These are phyloP conservation scores for Nesogale talazaci DNA, from an alignment of 2,113 vertebrate species.

Conservation along the genomic window DNA sequence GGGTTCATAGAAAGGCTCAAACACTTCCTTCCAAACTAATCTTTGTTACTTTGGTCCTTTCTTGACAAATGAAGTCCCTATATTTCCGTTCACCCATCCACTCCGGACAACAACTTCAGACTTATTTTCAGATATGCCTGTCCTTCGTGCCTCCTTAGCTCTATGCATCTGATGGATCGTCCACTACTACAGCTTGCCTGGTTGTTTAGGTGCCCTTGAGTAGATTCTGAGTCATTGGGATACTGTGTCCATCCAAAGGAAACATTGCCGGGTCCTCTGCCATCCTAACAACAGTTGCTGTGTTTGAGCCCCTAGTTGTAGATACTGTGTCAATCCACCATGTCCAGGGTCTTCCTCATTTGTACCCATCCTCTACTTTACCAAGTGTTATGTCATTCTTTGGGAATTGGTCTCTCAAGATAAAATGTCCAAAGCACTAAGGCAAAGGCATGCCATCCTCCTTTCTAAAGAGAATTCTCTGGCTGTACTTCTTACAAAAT, in stretches of 20 bases:
- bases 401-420: too few relatives aligned
- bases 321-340: neutral
- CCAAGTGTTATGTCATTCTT: neutral
- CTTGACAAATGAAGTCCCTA: neutral
- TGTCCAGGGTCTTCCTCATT: too few relatives aligned
- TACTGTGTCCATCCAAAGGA: neutral
- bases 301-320: neutral
- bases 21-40: too few relatives aligned
- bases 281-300: neutral
- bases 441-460: too few relatives aligned
- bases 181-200: neutral
- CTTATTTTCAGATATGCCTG: neutral
- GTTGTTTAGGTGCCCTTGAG: neutral
- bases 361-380: neutral
- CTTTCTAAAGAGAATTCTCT: too few relatives aligned
- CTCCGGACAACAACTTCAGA: neutral
- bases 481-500: too few relatives aligned
- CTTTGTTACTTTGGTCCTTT: neutral
- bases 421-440: too few relatives aligned
- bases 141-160: neutral
- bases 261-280: neutral
- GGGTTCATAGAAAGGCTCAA: too few relatives aligned
- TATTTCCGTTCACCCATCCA: neutral
- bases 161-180: neutral
- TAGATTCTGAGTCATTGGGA: fast-evolving